These are phyloP conservation scores for Spizaetus ornatus DNA, from an alignment of 2,113 vertebrate genomes.

Conservation along the genomic window DNA sequence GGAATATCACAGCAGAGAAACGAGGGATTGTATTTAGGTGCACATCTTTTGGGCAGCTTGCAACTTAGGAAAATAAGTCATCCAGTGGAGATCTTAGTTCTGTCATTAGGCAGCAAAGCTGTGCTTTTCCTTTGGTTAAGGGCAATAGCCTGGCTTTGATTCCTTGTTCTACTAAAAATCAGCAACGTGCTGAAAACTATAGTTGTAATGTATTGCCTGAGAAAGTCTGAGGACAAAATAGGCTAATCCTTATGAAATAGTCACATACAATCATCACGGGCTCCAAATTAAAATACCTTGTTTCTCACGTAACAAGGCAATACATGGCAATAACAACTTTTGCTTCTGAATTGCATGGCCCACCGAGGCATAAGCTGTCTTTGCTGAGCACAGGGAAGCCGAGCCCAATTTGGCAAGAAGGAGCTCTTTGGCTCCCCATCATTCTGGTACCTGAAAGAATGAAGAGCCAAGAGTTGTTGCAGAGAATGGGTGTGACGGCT, in stretches of 20 bases:
- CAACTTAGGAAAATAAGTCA: too few species aligned
- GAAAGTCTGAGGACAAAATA: not conserved
- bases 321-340: rapidly evolving
- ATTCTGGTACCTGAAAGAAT: too few species aligned
- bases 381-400: not conserved
- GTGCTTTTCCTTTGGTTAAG: not conserved
- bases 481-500: not conserved
- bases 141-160: not conserved
- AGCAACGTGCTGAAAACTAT: not conserved
- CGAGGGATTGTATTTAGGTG: rapidly evolving
- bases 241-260: too few species aligned
- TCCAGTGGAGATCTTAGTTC: rapidly evolving
- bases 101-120: not conserved
- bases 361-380: rapidly evolving
- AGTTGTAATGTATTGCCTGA: not conserved
- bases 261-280: not conserved
- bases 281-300: rapidly evolving
- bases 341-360: not conserved
- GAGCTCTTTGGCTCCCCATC: rapidly evolving
- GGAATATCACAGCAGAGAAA: not conserved
- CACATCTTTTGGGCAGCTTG: rapidly evolving
- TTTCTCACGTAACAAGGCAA: rapidly evolving
- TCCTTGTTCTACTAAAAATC: not conserved
- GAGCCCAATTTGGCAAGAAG: rapidly evolving
- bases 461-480: not conserved